Evolutionary conservation across 2,797 vertebrate species (phyloP), one percentile per base, ranked within the genome.

Genomic region (Sebastes steindachneri): DNA sequence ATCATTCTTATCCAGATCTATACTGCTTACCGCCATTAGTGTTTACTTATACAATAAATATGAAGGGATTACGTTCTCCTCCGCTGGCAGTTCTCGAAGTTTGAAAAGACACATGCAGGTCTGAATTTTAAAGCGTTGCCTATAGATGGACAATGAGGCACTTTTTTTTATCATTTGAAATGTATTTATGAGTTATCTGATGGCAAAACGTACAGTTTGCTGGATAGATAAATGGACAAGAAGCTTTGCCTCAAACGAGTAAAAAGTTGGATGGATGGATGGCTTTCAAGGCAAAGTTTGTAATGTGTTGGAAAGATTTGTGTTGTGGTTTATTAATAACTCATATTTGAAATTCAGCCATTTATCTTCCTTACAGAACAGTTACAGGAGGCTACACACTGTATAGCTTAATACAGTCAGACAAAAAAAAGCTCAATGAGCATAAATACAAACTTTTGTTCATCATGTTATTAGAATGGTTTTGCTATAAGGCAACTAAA

Each of bases 11-110:
- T 79, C 63, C 71, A 82, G 75, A 91, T 91, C 82, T 51, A 89
- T 84, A 87, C 75, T 55, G 78, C 83, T 88, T 86, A 72, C 66
- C 74, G 68, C 84, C 73, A 88, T 93, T 84, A 83, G 76, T 73
- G 75, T 90, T 88, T 83, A 83, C 79, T 85, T 79, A 65, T 84
- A 79, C 73, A 90, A 88, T 87, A 85, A 85, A 86, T 73, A 75
- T 63, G 58, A 57, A 19, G 55, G 73, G 79, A 90, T 89, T 80
- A 51, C 28, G 54, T 73, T 75, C 5, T 69, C 65, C 67, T 63
- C 21, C 5, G 48, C 84, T 85, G 77, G 88, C 72, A 76, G 53
- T 82, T 82, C 59, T 59, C 11, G 55, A 87, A 86, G 67, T 88
- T 78, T 4, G 48, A 64, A 81, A 69, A 73, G 76, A 83, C 7